Percentiles rank a stretch among this genome's conserved stretches.
phyloP scores from a whole-genome alignment of 2,888 invertebrate species.

The Girardia tigrina region DNA sequence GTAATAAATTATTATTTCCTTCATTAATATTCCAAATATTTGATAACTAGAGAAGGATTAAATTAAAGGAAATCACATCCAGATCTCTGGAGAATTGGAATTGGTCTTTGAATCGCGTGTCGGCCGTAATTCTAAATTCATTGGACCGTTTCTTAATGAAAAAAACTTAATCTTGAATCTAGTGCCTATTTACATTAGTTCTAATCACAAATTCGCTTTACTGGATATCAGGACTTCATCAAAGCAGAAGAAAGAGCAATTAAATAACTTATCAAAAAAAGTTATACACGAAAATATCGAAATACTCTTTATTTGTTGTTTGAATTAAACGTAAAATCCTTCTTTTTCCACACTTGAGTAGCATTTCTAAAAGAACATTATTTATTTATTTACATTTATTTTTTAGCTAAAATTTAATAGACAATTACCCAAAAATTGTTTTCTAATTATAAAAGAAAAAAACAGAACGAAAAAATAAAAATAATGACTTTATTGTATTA shows the following conservation, averaged over 20 bases:
- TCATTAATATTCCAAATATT: conserved; percentile 20
- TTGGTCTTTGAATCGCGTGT: conserved; percentile 20
- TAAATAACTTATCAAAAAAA: conserved; percentile 18
- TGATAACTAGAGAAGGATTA: conserved; percentile 18
- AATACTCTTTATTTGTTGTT: conserved; percentile 9
- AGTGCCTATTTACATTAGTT: conserved; percentile 23
- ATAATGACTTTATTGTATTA: too few species aligned
- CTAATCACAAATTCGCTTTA: conserved; percentile 14
- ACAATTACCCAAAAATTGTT: too few species aligned
- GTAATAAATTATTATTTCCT: conserved; percentile 23
- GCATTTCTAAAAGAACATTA: too few species aligned
- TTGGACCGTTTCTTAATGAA: conserved; percentile 23
- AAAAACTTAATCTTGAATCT: conserved; percentile 23
- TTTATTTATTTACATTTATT: too few species aligned
- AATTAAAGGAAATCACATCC: conserved; percentile 20
- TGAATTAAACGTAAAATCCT: too few species aligned
- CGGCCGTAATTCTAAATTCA: conserved; percentile 23
- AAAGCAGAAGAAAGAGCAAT: conserved; percentile 23
- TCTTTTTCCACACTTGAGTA: too few species aligned
- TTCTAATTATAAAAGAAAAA: too few species aligned
- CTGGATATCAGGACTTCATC: conserved; percentile 23
- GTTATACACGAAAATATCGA: conserved; percentile 23
- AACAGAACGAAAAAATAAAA: too few species aligned
- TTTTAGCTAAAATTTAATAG: too few species aligned
- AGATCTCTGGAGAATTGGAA: conserved; percentile 11